A percentile compares a stretch with the other conserved stretches of the same genome.
phyloP scores from a whole-genome alignment of 2,113 vertebrate species.

The Sula dactylatra region DNA sequence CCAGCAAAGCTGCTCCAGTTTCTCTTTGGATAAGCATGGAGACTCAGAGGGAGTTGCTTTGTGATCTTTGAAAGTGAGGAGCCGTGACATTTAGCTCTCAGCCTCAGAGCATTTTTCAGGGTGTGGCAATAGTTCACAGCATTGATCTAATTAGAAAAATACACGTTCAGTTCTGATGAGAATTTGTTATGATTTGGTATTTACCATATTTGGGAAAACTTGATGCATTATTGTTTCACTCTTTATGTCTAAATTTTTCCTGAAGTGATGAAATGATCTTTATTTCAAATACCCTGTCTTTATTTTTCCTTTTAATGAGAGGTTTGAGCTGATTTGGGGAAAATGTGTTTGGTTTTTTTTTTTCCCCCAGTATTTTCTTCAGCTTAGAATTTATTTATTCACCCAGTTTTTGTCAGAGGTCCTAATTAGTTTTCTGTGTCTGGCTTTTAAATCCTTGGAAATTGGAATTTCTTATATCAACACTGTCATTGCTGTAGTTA shows the following conservation, averaged over 20 bases:
- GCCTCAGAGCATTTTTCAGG: neutral
- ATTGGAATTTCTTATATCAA: constrained; percentile 36
- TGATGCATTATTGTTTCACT: neutral
- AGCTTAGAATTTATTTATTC: constrained; percentile 38
- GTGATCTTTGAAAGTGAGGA: neutral
- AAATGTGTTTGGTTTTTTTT: no score
- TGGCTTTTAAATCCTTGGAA: constrained; percentile 41
- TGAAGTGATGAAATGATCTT: neutral
- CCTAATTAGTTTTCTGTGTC: constrained; percentile 7
- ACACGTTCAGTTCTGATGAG: neutral
- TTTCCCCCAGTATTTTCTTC: neutral
- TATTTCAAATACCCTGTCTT: neutral
- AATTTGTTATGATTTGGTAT: constrained; percentile 18
- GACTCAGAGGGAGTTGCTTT: neutral
- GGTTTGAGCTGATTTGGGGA: neutral
- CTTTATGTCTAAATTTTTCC: neutral
- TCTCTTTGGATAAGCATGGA: neutral
- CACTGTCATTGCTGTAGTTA: constrained; percentile 35
- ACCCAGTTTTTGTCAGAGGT: constrained; percentile 6
- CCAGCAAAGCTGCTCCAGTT: neutral
- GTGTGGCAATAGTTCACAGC: neutral
- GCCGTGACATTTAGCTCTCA: neutral
- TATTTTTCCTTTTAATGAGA: constrained; percentile 13
- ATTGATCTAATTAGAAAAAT: constrained; percentile 36
- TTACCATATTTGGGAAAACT: constrained; percentile 25